phyloP scores from a whole-genome alignment of 2,888 invertebrate species.

The Fabriciana adippe region DNA sequence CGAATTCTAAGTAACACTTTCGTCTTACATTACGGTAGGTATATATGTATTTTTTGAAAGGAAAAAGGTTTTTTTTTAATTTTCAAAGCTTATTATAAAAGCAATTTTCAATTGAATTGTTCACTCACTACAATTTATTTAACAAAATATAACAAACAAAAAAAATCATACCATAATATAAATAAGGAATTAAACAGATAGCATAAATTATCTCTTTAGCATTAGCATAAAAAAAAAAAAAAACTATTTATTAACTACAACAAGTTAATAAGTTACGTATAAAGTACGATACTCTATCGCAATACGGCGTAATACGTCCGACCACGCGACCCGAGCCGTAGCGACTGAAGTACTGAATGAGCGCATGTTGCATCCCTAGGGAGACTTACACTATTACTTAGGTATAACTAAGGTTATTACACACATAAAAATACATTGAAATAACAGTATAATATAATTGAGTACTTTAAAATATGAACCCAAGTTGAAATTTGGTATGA shows the following conservation, averaged over 20 bases:
- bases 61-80: neutral
- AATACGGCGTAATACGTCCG: slow-evolving; percentile 17
- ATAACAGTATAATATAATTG: neutral
- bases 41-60: neutral
- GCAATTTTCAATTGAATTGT: too few species aligned
- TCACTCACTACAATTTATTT: too few species aligned
- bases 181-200: too few species aligned
- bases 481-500: too few species aligned
- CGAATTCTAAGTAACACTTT: neutral
- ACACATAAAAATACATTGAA: neutral
- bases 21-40: neutral
- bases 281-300: slow-evolving; percentile 13
- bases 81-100: too few species aligned
- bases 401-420: neutral
- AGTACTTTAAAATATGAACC: too few species aligned
- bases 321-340: slow-evolving; percentile 13
- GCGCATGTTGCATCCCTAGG: slow-evolving; percentile 25
- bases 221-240: neutral
- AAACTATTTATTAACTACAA: neutral
- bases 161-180: too few species aligned
- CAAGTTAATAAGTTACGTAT: slow-evolving; percentile 21
- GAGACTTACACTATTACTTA: slow-evolving; percentile 4
- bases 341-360: slow-evolving; percentile 22
- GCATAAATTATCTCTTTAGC: too few species aligned
- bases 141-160: too few species aligned